A percentile compares a stretch with the other conserved stretches of the same genome.
Conservation (phyloP, 2,797 vertebrate species). For the Otolemur crassicaudatus region DNA sequence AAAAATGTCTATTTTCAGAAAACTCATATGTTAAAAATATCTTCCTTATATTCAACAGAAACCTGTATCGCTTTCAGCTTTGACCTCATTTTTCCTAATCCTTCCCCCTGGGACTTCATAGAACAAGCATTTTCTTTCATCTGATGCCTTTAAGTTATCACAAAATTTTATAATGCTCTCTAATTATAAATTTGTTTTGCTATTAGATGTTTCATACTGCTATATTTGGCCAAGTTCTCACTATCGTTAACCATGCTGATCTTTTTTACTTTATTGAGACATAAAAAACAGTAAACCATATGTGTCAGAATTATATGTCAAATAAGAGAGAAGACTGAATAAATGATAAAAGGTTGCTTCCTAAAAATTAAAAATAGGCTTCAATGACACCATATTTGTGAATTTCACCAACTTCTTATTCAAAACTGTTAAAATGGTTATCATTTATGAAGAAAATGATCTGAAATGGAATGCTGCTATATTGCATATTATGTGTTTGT, state of each 20-base stretch:
- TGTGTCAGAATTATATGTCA: neutral
- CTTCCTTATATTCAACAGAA: neutral
- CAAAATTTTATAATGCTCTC: constrained; percentile 21
- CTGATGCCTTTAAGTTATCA: neutral
- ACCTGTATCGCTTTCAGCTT: neutral
- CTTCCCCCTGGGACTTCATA: neutral
- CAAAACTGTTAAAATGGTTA: neutral
- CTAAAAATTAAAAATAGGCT: neutral
- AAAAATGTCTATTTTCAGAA: constrained; percentile 53
- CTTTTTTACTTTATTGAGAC: neutral
- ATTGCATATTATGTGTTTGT: neutral
- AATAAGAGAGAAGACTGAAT: neutral
- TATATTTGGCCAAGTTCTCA: neutral
- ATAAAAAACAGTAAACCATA: neutral
- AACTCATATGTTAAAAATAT: neutral
- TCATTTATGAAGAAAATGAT: neutral
- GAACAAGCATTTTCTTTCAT: neutral
- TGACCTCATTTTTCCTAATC: neutral
- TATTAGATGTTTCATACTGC: neutral
- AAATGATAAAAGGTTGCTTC: neutral
- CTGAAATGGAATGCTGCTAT: neutral
- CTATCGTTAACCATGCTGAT: neutral
- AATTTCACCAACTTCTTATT: neutral
- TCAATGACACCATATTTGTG: neutral
- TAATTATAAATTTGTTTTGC: neutral